A percentile compares a stretch with the other conserved stretches of the same genome.
phyloP scores from a whole-genome alignment of 2,888 invertebrate genomes.

The Brenthis ino region DNA sequence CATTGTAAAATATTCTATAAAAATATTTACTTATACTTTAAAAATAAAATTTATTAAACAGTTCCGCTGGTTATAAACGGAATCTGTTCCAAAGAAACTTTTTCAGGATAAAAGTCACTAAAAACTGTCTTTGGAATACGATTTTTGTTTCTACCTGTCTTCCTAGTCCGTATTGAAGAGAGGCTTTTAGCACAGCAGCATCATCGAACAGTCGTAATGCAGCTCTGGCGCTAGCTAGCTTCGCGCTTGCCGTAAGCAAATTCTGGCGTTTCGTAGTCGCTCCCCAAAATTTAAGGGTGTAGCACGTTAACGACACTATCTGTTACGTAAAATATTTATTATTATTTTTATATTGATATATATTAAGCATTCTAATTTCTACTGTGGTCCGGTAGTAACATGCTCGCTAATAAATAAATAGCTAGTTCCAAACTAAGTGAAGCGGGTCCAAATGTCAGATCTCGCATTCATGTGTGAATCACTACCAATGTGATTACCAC shows the following conservation, averaged over 20 bases:
- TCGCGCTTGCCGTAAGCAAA: constrained; percentile 84
- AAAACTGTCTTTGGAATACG: too few relatives aligned
- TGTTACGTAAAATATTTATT: constrained; percentile 47
- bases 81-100: too few relatives aligned
- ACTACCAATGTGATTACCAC: too few relatives aligned
- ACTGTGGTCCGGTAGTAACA: neutral
- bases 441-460: too few relatives aligned
- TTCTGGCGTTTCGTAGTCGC: constrained; percentile 79
- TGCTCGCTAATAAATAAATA: too few relatives aligned
- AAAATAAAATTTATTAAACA: too few relatives aligned
- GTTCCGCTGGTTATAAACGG: too few relatives aligned
- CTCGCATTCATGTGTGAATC: too few relatives aligned
- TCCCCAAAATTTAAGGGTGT: constrained; percentile 87
- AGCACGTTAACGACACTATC: constrained; percentile 89
- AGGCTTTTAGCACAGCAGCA: constrained; percentile 87
- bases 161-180: constrained; percentile 88
- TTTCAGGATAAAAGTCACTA: too few relatives aligned
- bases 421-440: too few relatives aligned
- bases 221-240: constrained; percentile 88
- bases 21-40: too few relatives aligned
- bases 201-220: constrained; percentile 92
- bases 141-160: constrained; percentile 52
- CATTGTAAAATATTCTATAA: too few relatives aligned
- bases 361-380: neutral
- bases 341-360: neutral